Conservation (phyloP, 2,797 vertebrate genomes). For the Rhinella marina region DNA sequence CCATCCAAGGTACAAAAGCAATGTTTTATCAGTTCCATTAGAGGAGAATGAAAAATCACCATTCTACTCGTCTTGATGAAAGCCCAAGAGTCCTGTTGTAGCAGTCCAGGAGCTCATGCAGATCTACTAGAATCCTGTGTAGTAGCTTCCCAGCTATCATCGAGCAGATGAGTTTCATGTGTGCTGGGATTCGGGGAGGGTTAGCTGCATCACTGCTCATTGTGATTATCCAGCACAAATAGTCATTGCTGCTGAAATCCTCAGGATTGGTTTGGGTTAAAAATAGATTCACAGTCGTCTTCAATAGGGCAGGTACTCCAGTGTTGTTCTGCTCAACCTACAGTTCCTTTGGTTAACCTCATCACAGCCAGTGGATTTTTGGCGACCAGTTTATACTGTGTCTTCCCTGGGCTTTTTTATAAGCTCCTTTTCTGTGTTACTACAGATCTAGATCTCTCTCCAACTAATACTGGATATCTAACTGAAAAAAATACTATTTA, state of each 20-base stretch:
- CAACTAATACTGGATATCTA: neutral
- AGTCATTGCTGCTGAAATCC: constrained; percentile 30
- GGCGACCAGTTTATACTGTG: neutral
- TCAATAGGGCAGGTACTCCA: constrained; percentile 16
- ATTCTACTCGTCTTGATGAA: constrained; percentile 11
- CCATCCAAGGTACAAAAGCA: neutral
- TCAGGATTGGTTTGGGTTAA: constrained; percentile 32
- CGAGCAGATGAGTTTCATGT: neutral
- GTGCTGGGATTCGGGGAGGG: neutral
- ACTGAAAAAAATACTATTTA: too few relatives aligned
- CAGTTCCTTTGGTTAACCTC: constrained; percentile 14
- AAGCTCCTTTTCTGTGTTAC: neutral
- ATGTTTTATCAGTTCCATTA: neutral
- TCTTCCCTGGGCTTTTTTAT: neutral
- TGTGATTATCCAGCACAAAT: constrained; percentile 35
- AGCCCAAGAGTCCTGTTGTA: neutral
- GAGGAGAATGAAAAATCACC: neutral
- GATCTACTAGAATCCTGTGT: neutral
- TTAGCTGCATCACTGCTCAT: constrained; percentile 20
- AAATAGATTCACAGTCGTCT: constrained; percentile 33
- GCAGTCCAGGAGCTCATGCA: neutral
- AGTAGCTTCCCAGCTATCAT: neutral
- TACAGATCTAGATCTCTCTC: neutral
- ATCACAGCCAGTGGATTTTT: neutral
- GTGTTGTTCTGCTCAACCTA: constrained; percentile 9